Evolutionary conservation across 1,140 invertebrate genomes (phyloP), one percentile per base, ranked within the genome.

Genomic region (Eriocheir sinensis): DNA sequence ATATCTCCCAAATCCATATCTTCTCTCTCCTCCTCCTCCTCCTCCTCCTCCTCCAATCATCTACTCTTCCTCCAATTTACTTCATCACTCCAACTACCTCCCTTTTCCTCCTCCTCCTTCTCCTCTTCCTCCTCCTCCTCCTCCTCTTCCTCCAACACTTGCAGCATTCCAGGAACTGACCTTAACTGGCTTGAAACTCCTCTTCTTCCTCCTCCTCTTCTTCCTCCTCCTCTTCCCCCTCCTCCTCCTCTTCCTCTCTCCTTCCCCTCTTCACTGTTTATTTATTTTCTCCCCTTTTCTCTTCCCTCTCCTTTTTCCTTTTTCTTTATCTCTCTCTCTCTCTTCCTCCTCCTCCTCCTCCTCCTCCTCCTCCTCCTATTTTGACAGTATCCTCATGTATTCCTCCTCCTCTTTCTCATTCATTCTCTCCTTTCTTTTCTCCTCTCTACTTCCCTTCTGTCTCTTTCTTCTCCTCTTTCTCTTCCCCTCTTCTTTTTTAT

Each of bases 41-140:
- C 1, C 38, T 4, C 40, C 85, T 88, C 40, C 40, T 38, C 85
- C 38, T 32, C 17, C 60, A 21, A 72, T 72, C 34, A n/a, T 34
- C 12, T 85, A 32, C 34, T 85, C 27, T 88, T 40, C 86, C 6
- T 41, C 38, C n/a, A 9, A 41, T 17, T 41, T 30, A 21, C 86
- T 89, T 9, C 0, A 41, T 27, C 0, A 44, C 36, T 41, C 21
- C 30, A 17, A 27, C 38, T 40, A 36, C 38, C 48, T 12, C 41
- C 30, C 72, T 34, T 38, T 3, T 3, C 15, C 72, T 9, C n/a
- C 17, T 9, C n/a, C 36, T 34, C 48, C 89, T 72, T 2, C 60
- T 91, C 89, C 27, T 60, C 89, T 53, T 72, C 27, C 38, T 12
- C 72, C 90, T 38, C 40, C 90, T 38, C 30, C 48, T 27, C 38